These are phyloP conservation scores for Brachionichthys hirsutus DNA, from an alignment of 2,113 vertebrate species.

Conservation along the genomic window DNA sequence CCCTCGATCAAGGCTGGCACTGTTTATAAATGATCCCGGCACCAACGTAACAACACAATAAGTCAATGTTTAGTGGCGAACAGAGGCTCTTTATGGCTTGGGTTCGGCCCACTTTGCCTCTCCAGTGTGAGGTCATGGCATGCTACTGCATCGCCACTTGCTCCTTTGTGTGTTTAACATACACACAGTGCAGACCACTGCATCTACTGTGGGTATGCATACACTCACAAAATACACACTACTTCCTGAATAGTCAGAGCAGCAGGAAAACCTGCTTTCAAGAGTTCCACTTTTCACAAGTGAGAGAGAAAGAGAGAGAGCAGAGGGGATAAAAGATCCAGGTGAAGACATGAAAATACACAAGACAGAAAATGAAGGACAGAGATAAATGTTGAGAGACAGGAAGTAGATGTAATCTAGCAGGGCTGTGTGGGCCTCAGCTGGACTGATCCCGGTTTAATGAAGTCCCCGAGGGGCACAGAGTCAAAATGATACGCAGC, in stretches of 20 bases:
- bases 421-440: conserved; percentile 59
- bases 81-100: conserved; percentile 67
- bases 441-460: conserved; percentile 65
- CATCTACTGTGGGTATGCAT: background rate
- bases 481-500: conserved; percentile 50
- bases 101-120: conserved; percentile 45
- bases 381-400: conserved; percentile 48
- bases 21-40: conserved; percentile 73
- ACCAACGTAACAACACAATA: conserved; percentile 70
- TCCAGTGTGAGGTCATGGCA: conserved; percentile 41
- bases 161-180: conserved; percentile 26
- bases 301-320: background rate
- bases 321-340: background rate
- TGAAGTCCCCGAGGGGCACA: conserved; percentile 66
- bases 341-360: conserved; percentile 15
- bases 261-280: background rate
- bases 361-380: conserved; percentile 32
- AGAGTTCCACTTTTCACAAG: background rate
- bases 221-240: background rate
- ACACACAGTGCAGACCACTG: conserved; percentile 9
- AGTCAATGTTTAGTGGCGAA: conserved; percentile 69
- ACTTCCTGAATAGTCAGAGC: background rate
- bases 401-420: conserved; percentile 48
- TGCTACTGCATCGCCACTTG: conserved; percentile 13
- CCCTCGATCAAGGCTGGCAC: conserved; percentile 63